Base-by-base conservation (phyloP, 2,113 vertebrate species). In the Apistogramma diplotaenia region DNA sequence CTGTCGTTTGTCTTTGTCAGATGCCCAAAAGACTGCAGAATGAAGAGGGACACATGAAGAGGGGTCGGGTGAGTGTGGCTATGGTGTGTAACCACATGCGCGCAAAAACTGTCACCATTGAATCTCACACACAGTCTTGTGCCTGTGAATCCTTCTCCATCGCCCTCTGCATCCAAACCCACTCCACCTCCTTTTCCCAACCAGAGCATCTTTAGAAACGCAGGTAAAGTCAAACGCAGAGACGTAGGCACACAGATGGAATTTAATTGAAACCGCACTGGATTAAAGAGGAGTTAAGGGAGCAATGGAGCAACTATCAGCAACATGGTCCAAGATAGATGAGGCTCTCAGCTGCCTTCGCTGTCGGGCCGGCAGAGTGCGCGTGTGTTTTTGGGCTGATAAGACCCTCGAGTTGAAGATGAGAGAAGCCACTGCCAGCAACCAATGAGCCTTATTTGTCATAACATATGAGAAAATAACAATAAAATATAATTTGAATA, bases 1-100 rank as follows among this genome's bases (percentile, higher is more conserved):
- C 91, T 88, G 92, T 95, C 95, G 90, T 96, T 96, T 95, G 95
- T 96, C 95, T 95, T 76, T 95, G 95, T 96, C 95, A 94, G 90
- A 93, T 79, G 83, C 81, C 89, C 88, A 94, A 93, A 94, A 93
- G 89, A 91, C 85, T 79, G 76, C 81, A n/a, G 91, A 94, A 96
- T 95, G 95, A 96, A 95, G 95, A 96, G 90, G 94, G 94, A 95
- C 95, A 93, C 93, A 90, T 94, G 89, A 94, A 93, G 91, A 90
- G 86, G 79, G 86, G 40, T 79, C 13, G 76, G 81, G 85, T 83
- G 87, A 84, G 87, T 87, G 75, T 73, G 87, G 84, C 82, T 76
- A 67, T 11, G 71, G 83, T 76, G 88, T 76, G 78, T 57, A 88
- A 87, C 81, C 74, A 49, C 86, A 87, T 85, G 74, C 89, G 60